These are phyloP conservation scores for Gonatopus flavifemur DNA, from an alignment of 1,140 invertebrate genomes.

Conservation along the genomic window DNA sequence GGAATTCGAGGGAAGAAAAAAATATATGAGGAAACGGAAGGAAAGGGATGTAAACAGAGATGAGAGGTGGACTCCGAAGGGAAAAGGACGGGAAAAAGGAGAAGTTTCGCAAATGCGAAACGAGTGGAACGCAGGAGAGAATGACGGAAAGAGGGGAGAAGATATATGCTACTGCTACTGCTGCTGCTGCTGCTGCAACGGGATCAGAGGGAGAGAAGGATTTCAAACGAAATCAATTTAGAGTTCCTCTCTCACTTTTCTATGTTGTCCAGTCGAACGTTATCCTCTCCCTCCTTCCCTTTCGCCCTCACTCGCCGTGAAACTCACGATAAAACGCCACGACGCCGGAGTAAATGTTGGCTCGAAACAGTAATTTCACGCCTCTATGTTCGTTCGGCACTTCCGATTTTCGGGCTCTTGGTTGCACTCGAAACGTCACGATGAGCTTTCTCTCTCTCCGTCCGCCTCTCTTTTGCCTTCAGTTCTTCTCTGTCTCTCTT, in stretches of 20 bases:
- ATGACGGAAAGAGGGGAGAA: constrained; percentile 2
- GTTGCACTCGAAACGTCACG: constrained; percentile 50
- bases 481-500: background rate
- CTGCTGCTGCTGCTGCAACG: constrained; percentile 31
- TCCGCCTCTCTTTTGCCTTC: background rate
- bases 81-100: constrained; percentile 3
- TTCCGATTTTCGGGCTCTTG: constrained; percentile 40
- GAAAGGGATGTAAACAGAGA: constrained; percentile 3
- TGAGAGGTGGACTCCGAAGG: constrained; percentile 7
- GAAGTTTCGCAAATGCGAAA: background rate
- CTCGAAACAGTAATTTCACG: constrained; percentile 57
- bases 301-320: constrained; percentile 6
- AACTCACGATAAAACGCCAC: constrained; percentile 13
- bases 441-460: background rate
- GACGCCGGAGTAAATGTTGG: constrained; percentile 51
- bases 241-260: no score
- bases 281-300: constrained; percentile 28
- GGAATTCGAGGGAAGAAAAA: constrained; percentile 5
- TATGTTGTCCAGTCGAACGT: constrained; percentile 52
- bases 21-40: constrained; percentile 12
- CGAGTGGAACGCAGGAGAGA: background rate
- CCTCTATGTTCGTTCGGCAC: constrained; percentile 26
- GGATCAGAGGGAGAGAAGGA: constrained; percentile 31
- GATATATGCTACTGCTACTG: constrained; percentile 17
- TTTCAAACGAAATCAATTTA: constrained; percentile 59